Conservation (phyloP, 2,797 vertebrate genomes). For the Fistularia tabacaria region DNA sequence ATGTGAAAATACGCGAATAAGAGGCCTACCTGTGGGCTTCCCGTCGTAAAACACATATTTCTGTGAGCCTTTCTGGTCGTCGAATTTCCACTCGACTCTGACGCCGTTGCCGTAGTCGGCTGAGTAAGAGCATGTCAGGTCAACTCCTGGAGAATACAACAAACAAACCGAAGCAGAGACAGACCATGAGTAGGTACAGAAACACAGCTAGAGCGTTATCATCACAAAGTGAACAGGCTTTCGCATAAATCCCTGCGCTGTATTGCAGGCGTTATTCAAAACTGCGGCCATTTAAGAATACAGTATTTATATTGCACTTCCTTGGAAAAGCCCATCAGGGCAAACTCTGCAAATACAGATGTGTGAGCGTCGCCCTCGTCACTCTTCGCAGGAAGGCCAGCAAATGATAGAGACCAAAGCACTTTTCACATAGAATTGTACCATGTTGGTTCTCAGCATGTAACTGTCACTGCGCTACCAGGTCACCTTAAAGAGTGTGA, state of each 20-base stretch:
- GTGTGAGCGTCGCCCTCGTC: too few relatives aligned
- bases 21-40: slow-evolving; percentile 71
- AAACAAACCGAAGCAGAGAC: not conserved
- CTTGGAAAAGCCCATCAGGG: too few relatives aligned
- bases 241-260: too few relatives aligned
- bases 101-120: slow-evolving; percentile 46
- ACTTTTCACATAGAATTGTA: too few relatives aligned
- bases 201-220: not conserved
- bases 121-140: slow-evolving; percentile 68
- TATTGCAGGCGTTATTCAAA: not conserved
- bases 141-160: slow-evolving; percentile 58
- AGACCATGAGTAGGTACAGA: not conserved
- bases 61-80: slow-evolving; percentile 49
- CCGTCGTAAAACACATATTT: slow-evolving; percentile 68
- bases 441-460: too few relatives aligned
- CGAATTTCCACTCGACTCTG: slow-evolving; percentile 87
- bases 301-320: too few relatives aligned
- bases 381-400: too few relatives aligned
- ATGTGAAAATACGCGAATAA: not conserved
- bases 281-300: not conserved
- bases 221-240: too few relatives aligned
- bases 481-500: too few relatives aligned
- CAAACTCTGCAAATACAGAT: too few relatives aligned
- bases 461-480: too few relatives aligned
- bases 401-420: too few relatives aligned